Conservation (phyloP, 2,797 vertebrate genomes). For the Neosilurus mollespiculum region DNA sequence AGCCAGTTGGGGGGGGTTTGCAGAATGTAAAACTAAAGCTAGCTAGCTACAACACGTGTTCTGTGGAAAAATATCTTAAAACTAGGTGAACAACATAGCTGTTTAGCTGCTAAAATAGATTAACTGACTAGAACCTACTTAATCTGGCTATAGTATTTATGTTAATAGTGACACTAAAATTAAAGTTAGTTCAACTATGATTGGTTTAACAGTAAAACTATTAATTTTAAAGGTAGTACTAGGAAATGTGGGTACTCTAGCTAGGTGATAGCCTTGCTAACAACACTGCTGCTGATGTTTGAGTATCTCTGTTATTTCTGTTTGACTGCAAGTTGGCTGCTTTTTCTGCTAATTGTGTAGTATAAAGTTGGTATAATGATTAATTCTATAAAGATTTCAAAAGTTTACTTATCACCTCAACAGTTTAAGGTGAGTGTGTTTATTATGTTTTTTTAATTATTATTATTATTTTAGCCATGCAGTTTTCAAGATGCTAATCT, state of each 20-base stretch:
- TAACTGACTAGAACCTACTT: background rate
- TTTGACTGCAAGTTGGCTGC: background rate
- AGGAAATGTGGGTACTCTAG: background rate
- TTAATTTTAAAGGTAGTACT: background rate
- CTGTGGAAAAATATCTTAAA: background rate
- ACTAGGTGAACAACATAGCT: background rate
- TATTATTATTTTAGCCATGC: background rate
- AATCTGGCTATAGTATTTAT: background rate
- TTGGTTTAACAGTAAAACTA: background rate
- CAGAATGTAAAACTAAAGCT: background rate
- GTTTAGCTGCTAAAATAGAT: background rate
- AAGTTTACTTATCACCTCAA: background rate
- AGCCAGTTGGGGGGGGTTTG: background rate
- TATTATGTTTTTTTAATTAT: no score
- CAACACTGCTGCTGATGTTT: background rate
- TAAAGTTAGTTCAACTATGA: background rate
- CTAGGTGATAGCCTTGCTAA: background rate
- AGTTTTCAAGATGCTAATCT: background rate
- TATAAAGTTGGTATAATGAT: background rate
- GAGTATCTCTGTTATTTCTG: background rate
- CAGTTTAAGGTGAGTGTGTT: background rate
- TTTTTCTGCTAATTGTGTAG: background rate
- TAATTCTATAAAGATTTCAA: background rate
- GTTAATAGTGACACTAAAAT: background rate
- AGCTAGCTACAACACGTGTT: no score